These are phyloP conservation scores for Chaetops frenatus DNA, from an alignment of 2,113 vertebrate genomes.

Conservation along the genomic window DNA sequence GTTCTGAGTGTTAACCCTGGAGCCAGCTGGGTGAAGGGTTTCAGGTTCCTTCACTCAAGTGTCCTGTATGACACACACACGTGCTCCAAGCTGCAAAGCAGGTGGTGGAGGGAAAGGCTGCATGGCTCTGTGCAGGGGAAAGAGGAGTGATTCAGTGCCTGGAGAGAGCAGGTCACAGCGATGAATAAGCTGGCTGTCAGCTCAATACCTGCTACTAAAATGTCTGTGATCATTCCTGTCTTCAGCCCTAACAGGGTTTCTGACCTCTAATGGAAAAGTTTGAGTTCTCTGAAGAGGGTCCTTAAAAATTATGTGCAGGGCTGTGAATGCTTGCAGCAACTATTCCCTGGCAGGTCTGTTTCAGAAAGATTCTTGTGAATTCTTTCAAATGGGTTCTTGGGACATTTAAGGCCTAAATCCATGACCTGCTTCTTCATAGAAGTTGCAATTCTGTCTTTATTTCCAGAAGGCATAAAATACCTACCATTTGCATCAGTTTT, in stretches of 20 bases:
- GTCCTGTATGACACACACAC: accelerated
- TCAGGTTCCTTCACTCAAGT: neutral
- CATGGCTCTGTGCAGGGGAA: accelerated
- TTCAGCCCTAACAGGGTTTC: neutral
- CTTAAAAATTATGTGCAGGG: accelerated
- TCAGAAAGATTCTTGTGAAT: neutral
- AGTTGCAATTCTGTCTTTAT: neutral
- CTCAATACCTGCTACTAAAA: accelerated
- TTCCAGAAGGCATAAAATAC: neutral
- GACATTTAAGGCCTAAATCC: neutral
- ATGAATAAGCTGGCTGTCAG: neutral
- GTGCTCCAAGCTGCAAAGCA: neutral
- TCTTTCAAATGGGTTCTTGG: neutral
- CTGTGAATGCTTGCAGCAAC: neutral
- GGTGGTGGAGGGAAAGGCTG: neutral
- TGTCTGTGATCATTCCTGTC: accelerated
- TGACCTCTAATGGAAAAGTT: neutral
- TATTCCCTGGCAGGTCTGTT: neutral
- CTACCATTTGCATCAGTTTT: neutral
- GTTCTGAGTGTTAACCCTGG: neutral
- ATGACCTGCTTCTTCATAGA: neutral
- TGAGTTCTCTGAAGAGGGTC: accelerated
- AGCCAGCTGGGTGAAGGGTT: neutral
- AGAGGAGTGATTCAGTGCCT: neutral
- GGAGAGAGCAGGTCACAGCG: neutral